Percentiles rank a stretch among this genome's conserved stretches.
phyloP scores from a whole-genome alignment of 1,140 invertebrate species.

The Notospermus geniculatus region DNA sequence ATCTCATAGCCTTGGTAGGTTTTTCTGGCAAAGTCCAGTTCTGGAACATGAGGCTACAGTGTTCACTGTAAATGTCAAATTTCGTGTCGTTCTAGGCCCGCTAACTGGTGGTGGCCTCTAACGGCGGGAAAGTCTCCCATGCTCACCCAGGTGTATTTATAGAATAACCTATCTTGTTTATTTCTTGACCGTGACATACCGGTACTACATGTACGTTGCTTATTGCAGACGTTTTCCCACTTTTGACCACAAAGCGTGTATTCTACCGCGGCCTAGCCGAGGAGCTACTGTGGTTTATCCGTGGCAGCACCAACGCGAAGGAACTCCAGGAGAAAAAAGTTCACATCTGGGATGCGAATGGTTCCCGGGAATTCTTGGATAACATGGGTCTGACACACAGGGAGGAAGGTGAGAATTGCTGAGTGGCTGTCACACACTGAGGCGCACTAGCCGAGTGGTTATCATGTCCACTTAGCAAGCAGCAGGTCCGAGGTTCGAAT shows the following conservation, averaged over 20 bases:
- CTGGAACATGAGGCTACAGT: background rate
- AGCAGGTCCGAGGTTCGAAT: too few species aligned
- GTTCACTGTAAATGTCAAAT: background rate
- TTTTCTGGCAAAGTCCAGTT: background rate
- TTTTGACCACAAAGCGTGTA: slow-evolving; percentile 95
- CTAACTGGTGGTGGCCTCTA: too few species aligned
- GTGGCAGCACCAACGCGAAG: slow-evolving; percentile 90
- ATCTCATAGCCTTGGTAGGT: slow-evolving; percentile 7
- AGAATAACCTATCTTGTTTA: too few species aligned
- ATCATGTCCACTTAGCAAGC: too few species aligned
- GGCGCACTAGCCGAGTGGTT: too few species aligned
- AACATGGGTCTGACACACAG: slow-evolving; percentile 80
- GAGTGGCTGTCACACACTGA: too few species aligned
- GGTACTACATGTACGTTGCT: slow-evolving; percentile 22
- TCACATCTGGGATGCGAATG: slow-evolving; percentile 98
- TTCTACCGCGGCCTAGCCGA: slow-evolving; percentile 91
- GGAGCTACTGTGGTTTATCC: slow-evolving; percentile 88
- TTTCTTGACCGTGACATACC: background rate
- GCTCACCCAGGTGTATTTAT: too few species aligned
- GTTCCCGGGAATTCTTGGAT: slow-evolving; percentile 86
- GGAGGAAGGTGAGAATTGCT: slow-evolving; percentile 82
- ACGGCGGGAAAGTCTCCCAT: too few species aligned
- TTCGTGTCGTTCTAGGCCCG: too few species aligned
- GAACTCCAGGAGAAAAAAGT: slow-evolving; percentile 79
- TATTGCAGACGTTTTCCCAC: slow-evolving; percentile 73